Evolutionary conservation across 1,140 invertebrate species (phyloP).

Genomic region (Eumeta japonica): DNA sequence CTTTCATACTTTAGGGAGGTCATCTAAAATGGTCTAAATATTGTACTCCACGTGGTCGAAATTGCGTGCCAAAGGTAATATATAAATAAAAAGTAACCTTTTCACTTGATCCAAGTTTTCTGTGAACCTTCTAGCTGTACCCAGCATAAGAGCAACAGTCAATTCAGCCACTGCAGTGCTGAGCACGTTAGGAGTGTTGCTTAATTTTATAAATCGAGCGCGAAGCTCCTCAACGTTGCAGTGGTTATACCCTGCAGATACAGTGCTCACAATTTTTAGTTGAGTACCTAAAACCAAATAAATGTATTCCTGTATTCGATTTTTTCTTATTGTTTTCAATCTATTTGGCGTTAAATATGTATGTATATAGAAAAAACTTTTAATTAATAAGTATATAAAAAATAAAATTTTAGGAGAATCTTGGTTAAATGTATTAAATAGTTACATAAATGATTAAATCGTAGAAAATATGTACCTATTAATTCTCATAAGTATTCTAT

Average conservation of each 20-base stretch:
- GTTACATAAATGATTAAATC: too few relatives aligned
- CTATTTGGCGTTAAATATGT: too few relatives aligned
- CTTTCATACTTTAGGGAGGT: not conserved
- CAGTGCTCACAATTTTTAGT: conserved; percentile 83
- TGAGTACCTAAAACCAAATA: conserved; percentile 62
- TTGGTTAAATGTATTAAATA: too few relatives aligned
- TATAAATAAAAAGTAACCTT: conserved; percentile 18
- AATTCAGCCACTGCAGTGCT: conserved; percentile 82
- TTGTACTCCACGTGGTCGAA: too few relatives aligned
- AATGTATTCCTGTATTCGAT: too few relatives aligned
- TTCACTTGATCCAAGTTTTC: conserved; percentile 62
- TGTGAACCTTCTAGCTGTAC: conserved; percentile 70
- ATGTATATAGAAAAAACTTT: too few relatives aligned
- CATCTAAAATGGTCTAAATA: not conserved
- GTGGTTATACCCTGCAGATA: conserved; percentile 84
- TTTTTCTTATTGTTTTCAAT: not conserved
- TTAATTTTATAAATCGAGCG: conserved; percentile 68
- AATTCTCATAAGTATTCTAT: too few relatives aligned
- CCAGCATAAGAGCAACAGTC: conserved; percentile 72
- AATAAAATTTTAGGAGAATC: too few relatives aligned
- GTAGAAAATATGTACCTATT: too few relatives aligned
- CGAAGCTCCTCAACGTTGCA: conserved; percentile 70
- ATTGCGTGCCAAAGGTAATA: not conserved
- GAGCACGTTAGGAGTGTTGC: conserved; percentile 81
- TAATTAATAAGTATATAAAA: too few relatives aligned